Base-by-base conservation (phyloP, 2,113 vertebrate genomes). In the Anser cygnoides region DNA sequence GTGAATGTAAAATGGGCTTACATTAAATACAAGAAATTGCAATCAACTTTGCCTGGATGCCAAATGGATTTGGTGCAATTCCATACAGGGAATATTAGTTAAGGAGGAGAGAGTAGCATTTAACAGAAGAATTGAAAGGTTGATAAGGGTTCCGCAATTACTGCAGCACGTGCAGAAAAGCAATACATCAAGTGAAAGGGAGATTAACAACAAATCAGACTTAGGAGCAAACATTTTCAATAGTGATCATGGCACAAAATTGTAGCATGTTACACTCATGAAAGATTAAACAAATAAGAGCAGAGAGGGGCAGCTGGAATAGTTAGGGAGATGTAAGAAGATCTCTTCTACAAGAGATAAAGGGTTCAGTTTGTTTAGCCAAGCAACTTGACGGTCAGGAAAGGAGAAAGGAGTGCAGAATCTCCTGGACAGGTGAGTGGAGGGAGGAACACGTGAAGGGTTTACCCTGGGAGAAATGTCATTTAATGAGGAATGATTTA, bases 51-150 rank as follows among this genome's bases (percentile, higher is more conserved):
- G 9, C 33, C 31, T 65, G 49, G 49, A 57, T 91, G 65, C 66
- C 84, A 93, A 92, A n/a, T 70, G 37, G 90, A 80, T 88, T 90
- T 88, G 76, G 41, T 94, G 22, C 83, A 62, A 74, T 77, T 93
- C 89, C 83, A 59, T 80, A 37, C 0, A 44, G 25, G 88, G 16
- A 50, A 50, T 67, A 79, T 90, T 90, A 94, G 83, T 41, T 73
- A 50, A 82, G 46, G 37, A 63, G 80, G 44, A 85, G 44, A 70
- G 58, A 76, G 83, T 31, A 63, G 16, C 44, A 77, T 76, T 85
- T 73, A 90, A 49, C 0, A 8, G 66, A 81, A 84, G 44, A 82
- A 67, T 23, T 52, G 39, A 50, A 93, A 72, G 26, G 26, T 20
- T 7, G 20, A 31, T 43, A 57, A 65, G 71, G 74, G n/a, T 44